A percentile compares a stretch with the other conserved stretches of the same genome.
Conservation (phyloP, 2,888 invertebrate species). For the Acleris literana region DNA sequence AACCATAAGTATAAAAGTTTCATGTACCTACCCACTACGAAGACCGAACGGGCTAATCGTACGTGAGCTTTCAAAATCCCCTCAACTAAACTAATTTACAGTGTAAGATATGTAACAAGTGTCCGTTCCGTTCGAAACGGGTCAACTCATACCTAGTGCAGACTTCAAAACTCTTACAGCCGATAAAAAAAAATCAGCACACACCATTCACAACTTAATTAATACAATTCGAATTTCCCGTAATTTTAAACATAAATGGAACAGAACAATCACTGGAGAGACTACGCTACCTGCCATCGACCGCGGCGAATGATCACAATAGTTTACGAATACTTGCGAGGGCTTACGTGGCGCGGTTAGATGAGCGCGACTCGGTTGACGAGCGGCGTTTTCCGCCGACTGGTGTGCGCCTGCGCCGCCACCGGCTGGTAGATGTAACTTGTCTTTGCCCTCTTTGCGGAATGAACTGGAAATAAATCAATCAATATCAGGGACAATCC, state of each 20-base stretch:
- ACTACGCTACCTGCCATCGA: slow-evolving; percentile 50
- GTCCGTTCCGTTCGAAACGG: slow-evolving; percentile 58
- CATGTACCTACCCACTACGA: slow-evolving; percentile 20
- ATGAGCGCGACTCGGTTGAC: slow-evolving; percentile 81
- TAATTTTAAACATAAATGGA: slow-evolving; percentile 51
- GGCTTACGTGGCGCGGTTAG: slow-evolving; percentile 45
- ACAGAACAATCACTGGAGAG: slow-evolving; percentile 58
- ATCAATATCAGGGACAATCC: no score
- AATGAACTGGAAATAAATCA: slow-evolving; percentile 63
- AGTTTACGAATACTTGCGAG: slow-evolving; percentile 41
- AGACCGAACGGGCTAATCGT: slow-evolving; percentile 2
- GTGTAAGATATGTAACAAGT: slow-evolving; percentile 81
- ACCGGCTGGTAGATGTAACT: slow-evolving; percentile 75
- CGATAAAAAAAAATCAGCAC: slow-evolving; percentile 43
- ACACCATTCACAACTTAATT: slow-evolving; percentile 55
- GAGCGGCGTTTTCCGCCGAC: slow-evolving; percentile 85
- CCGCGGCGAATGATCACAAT: slow-evolving; percentile 59
- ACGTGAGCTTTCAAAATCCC: slow-evolving; percentile 26
- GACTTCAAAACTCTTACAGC: slow-evolving; percentile 18
- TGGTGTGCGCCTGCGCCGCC: slow-evolving; percentile 76
- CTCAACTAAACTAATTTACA: slow-evolving; percentile 57
- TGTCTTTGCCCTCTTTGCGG: slow-evolving; percentile 76
- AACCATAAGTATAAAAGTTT: slow-evolving; percentile 30
- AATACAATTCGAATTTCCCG: slow-evolving; percentile 50
- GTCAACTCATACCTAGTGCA: slow-evolving; percentile 28